Base-by-base conservation (phyloP, 2,797 vertebrate genomes). In the Acipenser oxyrinchus region DNA sequence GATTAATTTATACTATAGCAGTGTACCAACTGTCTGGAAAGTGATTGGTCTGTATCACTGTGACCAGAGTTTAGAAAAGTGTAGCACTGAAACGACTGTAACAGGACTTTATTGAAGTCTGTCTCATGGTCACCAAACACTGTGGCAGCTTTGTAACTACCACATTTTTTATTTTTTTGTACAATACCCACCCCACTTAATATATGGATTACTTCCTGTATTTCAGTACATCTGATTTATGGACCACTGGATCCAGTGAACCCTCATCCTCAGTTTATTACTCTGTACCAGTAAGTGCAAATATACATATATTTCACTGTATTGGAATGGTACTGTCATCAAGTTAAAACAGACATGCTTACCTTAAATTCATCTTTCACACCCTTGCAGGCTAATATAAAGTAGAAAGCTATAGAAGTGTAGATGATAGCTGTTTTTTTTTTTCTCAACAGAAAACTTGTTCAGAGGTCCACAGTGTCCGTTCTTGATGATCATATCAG, bases 161-260 rank as follows among this genome's bases (percentile, higher is more conserved):
- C 53, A 55, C 60, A 6, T 62, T 8, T 48, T 48, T 18, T 18
- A 18, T 18, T 51, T 68, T 66, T 52, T 7, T 63, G 18, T 1
- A 37, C 37, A 37, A 37, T 37, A 37, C 37, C 37, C 37, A 37
- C 37, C 37, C 37, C 37, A 37, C 37, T 37, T 37, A 37, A 4
- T 37, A 37, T 37, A 37, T 5, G 37, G 37, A 37, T 37, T 37
- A 37, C n/a, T 68, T 52, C 7, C 74, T 78, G 9, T 80, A 60
- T 83, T 82, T 68, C 83, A 99, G 96, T 96, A 83, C 95, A 98
- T 75, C 88, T 99, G 59, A 98, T 98, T 83, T 99, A 98, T 0
- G 96, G 96, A 61, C 96, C 96, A 1, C 48, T 95, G 86, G 95
- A 97, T 81, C 95, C 95, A 0, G 91, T 98, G 69, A 98, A 96